Base-by-base conservation (phyloP, 2,113 vertebrate species). In the Pollachius pollachius region DNA sequence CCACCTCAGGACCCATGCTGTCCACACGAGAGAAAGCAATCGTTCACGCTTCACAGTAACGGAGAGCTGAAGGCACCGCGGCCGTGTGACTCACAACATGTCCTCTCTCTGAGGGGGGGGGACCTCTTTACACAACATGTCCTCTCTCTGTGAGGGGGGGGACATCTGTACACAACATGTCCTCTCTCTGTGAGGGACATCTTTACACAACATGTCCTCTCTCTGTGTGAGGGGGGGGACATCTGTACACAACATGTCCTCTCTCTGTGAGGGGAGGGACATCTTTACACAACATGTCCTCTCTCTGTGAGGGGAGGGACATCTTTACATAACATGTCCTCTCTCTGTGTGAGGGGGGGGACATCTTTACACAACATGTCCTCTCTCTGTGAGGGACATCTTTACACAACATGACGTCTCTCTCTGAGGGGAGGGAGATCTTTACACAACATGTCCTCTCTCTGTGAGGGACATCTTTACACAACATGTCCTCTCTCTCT, bases 1-100 rank as follows among this genome's bases (percentile, higher is more conserved):
- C 57, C 23, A 69, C 71, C 73, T 64, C 77, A 62, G 83, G 88
- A 87, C 87, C 82, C 80, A 82, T 88, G 82, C 85, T 86, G 88
- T 81, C 72, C 68, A 19, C 52, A 15, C 2, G 52, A 4, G 27
- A 27, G 2, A 52, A 11, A 11, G 11, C 52, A 13, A 15, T 15
- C 52, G 52, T 52, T 2, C 52, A 52, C 52, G 52, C 52, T 52
- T 11, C 52, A 2, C 11, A 13, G 52, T 7, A 70, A 72, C 81
- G 9, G n/a, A 74, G 80, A 37, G 87, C 65, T 84, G 73, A 82
- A 82, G 69, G 77, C 76, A n/a, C n/a, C n/a, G n/a, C n/a, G n/a
- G n/a, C n/a, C n/a, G n/a, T n/a, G n/a, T n/a, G n/a, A n/a, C n/a
- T n/a, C n/a, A n/a, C n/a, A n/a, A n/a, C n/a, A n/a, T n/a, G n/a